Base-by-base conservation (phyloP, 2,888 invertebrate genomes). In the Scaeva pyrastri region DNA sequence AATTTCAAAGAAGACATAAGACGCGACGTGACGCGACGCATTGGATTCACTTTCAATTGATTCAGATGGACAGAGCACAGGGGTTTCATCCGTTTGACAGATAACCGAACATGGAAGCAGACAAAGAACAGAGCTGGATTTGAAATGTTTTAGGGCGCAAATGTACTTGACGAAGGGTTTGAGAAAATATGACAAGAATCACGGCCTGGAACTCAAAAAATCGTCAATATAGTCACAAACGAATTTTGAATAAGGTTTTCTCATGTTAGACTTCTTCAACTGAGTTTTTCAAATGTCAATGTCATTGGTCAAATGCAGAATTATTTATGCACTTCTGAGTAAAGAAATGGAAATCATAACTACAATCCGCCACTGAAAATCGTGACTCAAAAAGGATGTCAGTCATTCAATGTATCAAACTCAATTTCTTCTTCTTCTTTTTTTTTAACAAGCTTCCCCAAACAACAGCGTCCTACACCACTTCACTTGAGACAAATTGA, bases 401-500 rank as follows among this genome's bases (percentile, higher is more conserved):
- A 55, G 75, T 84, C 75, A 75, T 58, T 66, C 71, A 62, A 39
- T 75, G 70, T 62, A 62, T 58, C 70, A 50, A 64, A 75, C 79
- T 75, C 71, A 78, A 71, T 74, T 66, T 68, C 26, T 31, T 64
- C 45, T 64, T 64, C 7, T 39, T 56, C 1, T 36, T 56, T 36
- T 21, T 21, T n/a, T 45, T 14, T n/a, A n/a, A n/a, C 10, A 23
- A 19, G 1, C 48, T 48, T 14, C 31, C 19, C 36, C 36, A 70
- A 68, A 68, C 50, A 58, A 70, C 73, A 75, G 70, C 43, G 52
- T 56, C 48, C 56, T 79, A 60, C 74, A 71, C 74, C 50, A 75
- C 68, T 66, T 85, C 80, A 85, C 84, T 85, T 76, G 84, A 80
- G 84, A 85, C 84, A 85, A 85, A 85, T 80, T 85, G 84, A 85